phyloP scores from a whole-genome alignment of 1,140 invertebrate genomes.

The Drosophila repleta region DNA sequence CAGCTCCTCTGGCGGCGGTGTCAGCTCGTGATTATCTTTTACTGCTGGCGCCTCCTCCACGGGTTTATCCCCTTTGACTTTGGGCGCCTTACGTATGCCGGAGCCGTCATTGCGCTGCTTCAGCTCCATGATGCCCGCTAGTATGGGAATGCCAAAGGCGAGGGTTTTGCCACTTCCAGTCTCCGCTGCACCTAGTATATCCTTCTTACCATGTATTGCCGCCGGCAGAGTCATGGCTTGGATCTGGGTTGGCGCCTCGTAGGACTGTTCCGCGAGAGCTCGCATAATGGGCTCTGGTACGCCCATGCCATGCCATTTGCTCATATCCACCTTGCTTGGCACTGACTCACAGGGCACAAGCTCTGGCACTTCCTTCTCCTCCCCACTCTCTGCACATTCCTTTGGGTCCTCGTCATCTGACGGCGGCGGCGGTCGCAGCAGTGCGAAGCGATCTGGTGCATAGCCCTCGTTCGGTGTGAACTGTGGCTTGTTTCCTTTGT shows the following conservation, averaged over 20 bases:
- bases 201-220: conserved; percentile 91
- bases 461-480: conserved; percentile 49
- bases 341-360: conserved; percentile 23
- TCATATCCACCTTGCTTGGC: conserved; percentile 47
- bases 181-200: conserved; percentile 97
- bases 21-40: conserved; percentile 71
- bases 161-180: conserved; percentile 99
- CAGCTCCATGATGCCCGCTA: conserved; percentile 91
- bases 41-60: conserved; percentile 42
- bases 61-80: conserved; percentile 80
- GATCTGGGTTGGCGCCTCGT: conserved; percentile 93
- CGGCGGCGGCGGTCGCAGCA: conserved; percentile 57
- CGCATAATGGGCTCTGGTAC: conserved; percentile 89
- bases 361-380: conserved; percentile 35
- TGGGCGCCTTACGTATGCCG: conserved; percentile 76
- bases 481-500: conserved; percentile 3
- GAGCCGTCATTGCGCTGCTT: conserved; percentile 84
- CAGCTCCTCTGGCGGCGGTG: conserved; percentile 74
- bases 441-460: conserved; percentile 57
- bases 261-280: conserved; percentile 90
- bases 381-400: conserved; percentile 6
- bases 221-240: conserved; percentile 91
- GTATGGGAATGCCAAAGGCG: conserved; percentile 97
- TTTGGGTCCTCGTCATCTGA: conserved; percentile 35
- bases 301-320: conserved; percentile 89